Evolutionary conservation across 1,140 invertebrate genomes (phyloP).

Genomic region (Eriocheir sinensis): DNA sequence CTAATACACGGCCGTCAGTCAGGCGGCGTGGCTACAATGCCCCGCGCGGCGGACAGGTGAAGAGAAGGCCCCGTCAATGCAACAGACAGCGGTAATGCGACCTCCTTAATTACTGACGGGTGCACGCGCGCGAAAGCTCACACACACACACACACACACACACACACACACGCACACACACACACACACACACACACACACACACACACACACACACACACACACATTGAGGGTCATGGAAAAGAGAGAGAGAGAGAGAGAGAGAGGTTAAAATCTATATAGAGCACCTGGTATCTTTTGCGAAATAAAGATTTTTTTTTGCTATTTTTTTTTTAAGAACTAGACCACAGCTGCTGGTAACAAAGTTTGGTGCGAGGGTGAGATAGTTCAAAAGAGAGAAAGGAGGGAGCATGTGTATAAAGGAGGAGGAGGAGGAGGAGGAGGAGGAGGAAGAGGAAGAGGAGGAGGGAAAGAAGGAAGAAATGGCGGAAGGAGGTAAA

Average conservation of each 20-base stretch:
- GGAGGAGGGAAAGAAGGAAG: no score
- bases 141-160: no score
- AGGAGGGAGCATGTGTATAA: no score
- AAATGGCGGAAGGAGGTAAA: no score
- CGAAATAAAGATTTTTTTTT: not conserved
- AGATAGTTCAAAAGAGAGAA: no score
- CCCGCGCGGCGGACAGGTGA: not conserved
- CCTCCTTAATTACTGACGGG: not conserved
- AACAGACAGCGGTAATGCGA: not conserved
- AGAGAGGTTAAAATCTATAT: not conserved
- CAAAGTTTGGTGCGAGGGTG: not conserved
- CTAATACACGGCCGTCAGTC: not conserved
- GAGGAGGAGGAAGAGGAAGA: not conserved
- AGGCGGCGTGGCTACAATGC: not conserved
- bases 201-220: no score
- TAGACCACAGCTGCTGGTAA: not conserved
- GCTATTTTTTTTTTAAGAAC: no score
- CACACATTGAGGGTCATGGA: no score
- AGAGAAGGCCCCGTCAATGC: not conserved
- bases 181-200: no score
- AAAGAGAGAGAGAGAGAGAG: not conserved
- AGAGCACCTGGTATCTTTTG: not conserved
- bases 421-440: not conserved
- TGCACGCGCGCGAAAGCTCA: no score
- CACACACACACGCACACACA: no score